phyloP scores from a whole-genome alignment of 1,140 invertebrate genomes.

The Cydia amplana region DNA sequence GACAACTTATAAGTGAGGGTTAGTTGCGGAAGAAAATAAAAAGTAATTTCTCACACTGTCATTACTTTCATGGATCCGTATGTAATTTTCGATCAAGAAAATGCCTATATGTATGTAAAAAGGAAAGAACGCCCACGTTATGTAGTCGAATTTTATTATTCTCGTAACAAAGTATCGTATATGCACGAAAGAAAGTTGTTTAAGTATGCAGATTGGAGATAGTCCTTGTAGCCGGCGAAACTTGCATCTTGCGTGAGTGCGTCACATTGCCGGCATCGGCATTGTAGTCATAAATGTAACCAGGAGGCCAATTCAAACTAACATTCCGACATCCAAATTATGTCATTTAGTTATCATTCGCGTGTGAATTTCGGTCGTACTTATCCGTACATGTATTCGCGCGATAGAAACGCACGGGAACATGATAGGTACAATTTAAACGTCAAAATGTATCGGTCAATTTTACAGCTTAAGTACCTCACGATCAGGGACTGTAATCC shows the following conservation, averaged over 20 bases:
- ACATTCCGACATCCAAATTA: no score
- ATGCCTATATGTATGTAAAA: neutral
- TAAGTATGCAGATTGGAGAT: slow-evolving; percentile 24
- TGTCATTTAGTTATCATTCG: no score
- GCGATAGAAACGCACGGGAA: no score
- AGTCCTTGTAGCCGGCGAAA: slow-evolving; percentile 25
- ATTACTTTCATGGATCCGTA: neutral
- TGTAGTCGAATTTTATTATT: slow-evolving; percentile 12
- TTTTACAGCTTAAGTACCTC: no score
- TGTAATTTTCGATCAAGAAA: neutral
- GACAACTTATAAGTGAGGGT: slow-evolving; percentile 6
- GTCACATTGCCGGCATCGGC: slow-evolving; percentile 7
- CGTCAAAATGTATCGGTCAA: no score
- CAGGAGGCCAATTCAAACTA: no score
- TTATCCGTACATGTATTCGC: no score
- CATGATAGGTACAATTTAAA: no score
- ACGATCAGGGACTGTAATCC: no score
- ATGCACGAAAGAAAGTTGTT: slow-evolving; percentile 22
- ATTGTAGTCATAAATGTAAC: neutral
- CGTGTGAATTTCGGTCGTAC: no score
- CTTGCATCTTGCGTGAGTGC: slow-evolving; percentile 30
- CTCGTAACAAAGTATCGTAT: neutral
- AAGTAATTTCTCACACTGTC: neutral
- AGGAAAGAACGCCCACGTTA: neutral
- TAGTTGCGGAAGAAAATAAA: slow-evolving; percentile 10